A percentile compares a stretch with the other conserved stretches of the same genome.
Evolutionary conservation across 2,797 vertebrate genomes (phyloP).

Genomic region (Okamejei kenojei): DNA sequence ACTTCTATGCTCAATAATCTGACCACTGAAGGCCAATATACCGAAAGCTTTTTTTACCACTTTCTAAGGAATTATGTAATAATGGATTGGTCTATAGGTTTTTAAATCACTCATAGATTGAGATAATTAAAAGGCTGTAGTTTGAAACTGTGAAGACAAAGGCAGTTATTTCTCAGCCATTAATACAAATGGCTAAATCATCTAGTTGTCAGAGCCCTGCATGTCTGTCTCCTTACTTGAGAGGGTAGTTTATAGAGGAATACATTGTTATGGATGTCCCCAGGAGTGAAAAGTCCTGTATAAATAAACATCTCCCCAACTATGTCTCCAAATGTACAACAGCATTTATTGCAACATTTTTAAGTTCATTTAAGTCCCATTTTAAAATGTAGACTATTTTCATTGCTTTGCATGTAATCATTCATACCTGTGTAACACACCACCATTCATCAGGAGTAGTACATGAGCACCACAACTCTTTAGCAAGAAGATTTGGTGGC

Average conservation of each 20-base stretch:
- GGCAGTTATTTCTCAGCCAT: neutral
- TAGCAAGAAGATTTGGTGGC: constrained; percentile 90
- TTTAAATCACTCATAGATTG: neutral
- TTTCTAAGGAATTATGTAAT: neutral
- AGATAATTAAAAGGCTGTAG: neutral
- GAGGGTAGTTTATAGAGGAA: too few relatives aligned
- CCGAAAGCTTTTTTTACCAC: too few relatives aligned
- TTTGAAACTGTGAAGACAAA: neutral
- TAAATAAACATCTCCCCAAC: neutral
- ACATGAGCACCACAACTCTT: constrained; percentile 97
- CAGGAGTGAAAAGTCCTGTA: neutral
- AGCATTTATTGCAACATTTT: neutral
- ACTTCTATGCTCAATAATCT: too few relatives aligned
- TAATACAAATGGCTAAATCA: neutral
- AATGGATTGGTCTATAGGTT: neutral
- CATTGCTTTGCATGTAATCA: neutral
- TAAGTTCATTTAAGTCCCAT: too few relatives aligned
- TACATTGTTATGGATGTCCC: neutral
- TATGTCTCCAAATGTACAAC: neutral
- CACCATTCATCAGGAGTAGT: constrained; percentile 96
- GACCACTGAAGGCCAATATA: too few relatives aligned
- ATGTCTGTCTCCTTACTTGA: neutral
- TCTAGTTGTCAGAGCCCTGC: neutral
- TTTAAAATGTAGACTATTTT: neutral
- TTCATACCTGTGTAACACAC: constrained; percentile 87